Evolutionary conservation across 2,113 vertebrate genomes (phyloP).

Genomic region (Sinocyclocheilus anophthalmus): DNA sequence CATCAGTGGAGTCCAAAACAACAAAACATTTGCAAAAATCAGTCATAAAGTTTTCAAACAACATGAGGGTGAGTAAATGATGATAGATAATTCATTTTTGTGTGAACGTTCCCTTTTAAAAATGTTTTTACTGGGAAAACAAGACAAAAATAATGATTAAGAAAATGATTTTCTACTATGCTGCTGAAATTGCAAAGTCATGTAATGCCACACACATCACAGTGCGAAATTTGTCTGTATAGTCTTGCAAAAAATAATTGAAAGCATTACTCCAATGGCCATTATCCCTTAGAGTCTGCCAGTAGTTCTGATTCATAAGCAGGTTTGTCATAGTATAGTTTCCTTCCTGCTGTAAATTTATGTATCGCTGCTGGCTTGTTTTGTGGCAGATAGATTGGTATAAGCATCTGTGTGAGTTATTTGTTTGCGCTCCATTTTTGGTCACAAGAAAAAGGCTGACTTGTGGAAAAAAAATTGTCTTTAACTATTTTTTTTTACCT

Average conservation of each 20-base stretch:
- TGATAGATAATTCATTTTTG: not conserved
- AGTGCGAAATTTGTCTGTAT: not conserved
- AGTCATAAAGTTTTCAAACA: not conserved
- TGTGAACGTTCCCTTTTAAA: not conserved
- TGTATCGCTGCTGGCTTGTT: constrained; percentile 31
- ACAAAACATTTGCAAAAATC: not conserved
- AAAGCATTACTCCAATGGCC: constrained; percentile 20
- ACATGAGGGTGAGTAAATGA: not conserved
- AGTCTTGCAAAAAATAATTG: constrained; percentile 34
- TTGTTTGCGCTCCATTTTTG: constrained; percentile 26
- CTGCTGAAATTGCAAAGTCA: not conserved
- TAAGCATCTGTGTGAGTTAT: constrained; percentile 28
- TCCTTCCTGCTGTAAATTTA: constrained; percentile 30
- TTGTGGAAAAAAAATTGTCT: not conserved
- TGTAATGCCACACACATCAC: constrained; percentile 18
- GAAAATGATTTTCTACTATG: not conserved
- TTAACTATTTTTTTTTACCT: too few relatives aligned
- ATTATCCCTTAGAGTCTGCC: constrained; percentile 23
- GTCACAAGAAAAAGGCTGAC: not conserved
- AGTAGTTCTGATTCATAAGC: constrained; percentile 45
- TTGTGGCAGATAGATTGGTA: constrained; percentile 38
- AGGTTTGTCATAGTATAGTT: constrained; percentile 35
- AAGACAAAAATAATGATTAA: not conserved
- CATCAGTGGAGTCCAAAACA: not conserved
- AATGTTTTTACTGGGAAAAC: not conserved